phyloP scores from a whole-genome alignment of 2,113 vertebrate species.

The Scartelaos histophorus region DNA sequence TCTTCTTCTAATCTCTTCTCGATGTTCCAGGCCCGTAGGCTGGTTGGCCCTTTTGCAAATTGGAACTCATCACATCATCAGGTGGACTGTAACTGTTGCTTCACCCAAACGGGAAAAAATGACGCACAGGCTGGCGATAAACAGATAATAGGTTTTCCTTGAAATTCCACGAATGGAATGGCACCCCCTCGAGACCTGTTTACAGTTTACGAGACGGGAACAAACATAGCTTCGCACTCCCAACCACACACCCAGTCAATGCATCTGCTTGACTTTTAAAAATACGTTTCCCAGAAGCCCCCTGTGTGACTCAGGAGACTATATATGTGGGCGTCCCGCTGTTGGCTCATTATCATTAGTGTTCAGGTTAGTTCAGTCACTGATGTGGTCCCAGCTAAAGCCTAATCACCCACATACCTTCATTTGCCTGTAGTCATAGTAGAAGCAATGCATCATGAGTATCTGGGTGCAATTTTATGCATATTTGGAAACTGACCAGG shows the following conservation, averaged over 20 bases:
- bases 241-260: slow-evolving; percentile 34
- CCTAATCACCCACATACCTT: slow-evolving; percentile 60
- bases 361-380: slow-evolving; percentile 57
- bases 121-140: slow-evolving; percentile 69
- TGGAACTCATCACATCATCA: slow-evolving; percentile 63
- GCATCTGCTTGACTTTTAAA: slow-evolving; percentile 72
- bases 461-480: slow-evolving; percentile 23
- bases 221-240: slow-evolving; percentile 52
- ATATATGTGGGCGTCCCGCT: slow-evolving; percentile 56
- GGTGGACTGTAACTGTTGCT: slow-evolving; percentile 61
- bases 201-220: slow-evolving; percentile 61
- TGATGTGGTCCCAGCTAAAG: slow-evolving; percentile 64
- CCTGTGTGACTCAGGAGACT: slow-evolving; percentile 60
- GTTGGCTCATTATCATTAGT: slow-evolving; percentile 62
- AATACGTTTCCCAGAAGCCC: slow-evolving; percentile 69
- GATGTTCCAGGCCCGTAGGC: slow-evolving; percentile 22
- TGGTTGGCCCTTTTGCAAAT: slow-evolving; percentile 42
- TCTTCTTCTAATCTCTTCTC: background rate
- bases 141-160: slow-evolving; percentile 73
- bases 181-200: slow-evolving; percentile 58
- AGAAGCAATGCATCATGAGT: slow-evolving; percentile 26
- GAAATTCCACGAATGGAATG: slow-evolving; percentile 59
- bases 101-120: slow-evolving; percentile 65
- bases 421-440: slow-evolving; percentile 51
- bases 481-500: slow-evolving; percentile 29